These are phyloP conservation scores for Pristionchus maxplancki DNA, from an alignment of 2,888 invertebrate species.

Conservation along the genomic window DNA sequence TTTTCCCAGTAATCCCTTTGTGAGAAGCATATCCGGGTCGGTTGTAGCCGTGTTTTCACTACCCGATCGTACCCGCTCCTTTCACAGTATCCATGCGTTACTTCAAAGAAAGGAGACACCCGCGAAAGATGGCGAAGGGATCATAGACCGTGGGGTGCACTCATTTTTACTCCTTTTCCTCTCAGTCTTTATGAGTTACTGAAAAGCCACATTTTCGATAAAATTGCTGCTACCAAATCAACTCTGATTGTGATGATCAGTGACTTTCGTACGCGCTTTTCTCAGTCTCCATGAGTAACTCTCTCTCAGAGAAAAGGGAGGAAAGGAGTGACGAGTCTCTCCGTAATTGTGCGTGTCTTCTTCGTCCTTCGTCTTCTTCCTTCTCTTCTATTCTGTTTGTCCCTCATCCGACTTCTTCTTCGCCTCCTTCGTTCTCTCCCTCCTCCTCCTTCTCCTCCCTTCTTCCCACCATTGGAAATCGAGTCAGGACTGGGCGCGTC, in stretches of 20 bases:
- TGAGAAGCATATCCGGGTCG: neutral
- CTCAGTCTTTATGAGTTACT: too few relatives aligned
- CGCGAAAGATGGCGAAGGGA: too few relatives aligned
- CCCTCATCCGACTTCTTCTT: constrained; percentile 28
- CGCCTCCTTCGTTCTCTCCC: neutral
- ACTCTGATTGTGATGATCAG: too few relatives aligned
- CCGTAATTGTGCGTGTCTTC: constrained; percentile 41
- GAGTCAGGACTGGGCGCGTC: neutral
- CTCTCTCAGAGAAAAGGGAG: neutral
- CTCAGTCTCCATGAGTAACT: constrained; percentile 21
- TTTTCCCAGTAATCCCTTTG: neutral
- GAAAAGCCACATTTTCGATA: too few relatives aligned
- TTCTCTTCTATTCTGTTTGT: constrained; percentile 40
- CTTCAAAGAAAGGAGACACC: too few relatives aligned
- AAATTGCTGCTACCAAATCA: too few relatives aligned
- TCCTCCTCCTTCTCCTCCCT: constrained; percentile 1
- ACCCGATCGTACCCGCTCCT: neutral
- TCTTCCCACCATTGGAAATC: constrained; percentile 46
- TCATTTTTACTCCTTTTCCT: too few relatives aligned
- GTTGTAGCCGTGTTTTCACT: neutral
- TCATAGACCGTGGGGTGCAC: too few relatives aligned
- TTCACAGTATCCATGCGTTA: too few relatives aligned
- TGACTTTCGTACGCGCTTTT: too few relatives aligned
- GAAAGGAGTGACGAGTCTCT: constrained; percentile 27
- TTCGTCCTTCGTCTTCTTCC: neutral